These are phyloP conservation scores for Odontamblyopus rebecca DNA, from an alignment of 2,797 vertebrate species.

Conservation along the genomic window DNA sequence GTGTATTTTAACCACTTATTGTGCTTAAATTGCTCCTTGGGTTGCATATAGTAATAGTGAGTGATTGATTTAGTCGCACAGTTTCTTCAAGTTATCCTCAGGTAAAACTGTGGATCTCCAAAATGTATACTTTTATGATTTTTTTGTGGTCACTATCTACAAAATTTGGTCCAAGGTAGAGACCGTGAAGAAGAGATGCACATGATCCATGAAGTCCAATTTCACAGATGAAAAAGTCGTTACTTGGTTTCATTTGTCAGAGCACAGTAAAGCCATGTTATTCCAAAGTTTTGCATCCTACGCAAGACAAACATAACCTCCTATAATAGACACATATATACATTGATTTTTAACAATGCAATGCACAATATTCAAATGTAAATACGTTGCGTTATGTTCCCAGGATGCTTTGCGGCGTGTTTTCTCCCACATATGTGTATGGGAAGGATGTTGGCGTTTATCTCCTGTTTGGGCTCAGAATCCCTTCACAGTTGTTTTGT, in stretches of 20 bases:
- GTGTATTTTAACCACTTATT: too few relatives aligned
- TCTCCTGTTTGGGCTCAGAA: constrained; percentile 65
- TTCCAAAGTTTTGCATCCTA: not conserved
- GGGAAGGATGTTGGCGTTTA: constrained; percentile 68
- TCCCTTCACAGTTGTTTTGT: constrained; percentile 63
- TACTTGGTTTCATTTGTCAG: not conserved
- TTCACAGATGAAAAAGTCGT: not conserved
- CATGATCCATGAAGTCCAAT: not conserved
- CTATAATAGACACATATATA: not conserved
- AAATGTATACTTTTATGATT: too few relatives aligned
- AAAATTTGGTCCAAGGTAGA: not conserved
- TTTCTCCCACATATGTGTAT: constrained; percentile 13
- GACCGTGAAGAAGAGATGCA: not conserved
- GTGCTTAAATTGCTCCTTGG: too few relatives aligned
- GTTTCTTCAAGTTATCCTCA: too few relatives aligned
- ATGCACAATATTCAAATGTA: constrained; percentile 1
- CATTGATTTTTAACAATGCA: not conserved
- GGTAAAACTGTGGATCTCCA: too few relatives aligned
- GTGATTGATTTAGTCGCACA: too few relatives aligned
- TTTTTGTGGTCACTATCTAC: too few relatives aligned
- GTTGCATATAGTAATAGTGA: too few relatives aligned
- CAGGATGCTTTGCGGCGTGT: not conserved
- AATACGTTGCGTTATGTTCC: not conserved
- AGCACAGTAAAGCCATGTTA: not conserved
- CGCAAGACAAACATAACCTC: not conserved